Base-by-base conservation (phyloP, 2,888 invertebrate genomes). In the Mesorhabditis sp. region DNA sequence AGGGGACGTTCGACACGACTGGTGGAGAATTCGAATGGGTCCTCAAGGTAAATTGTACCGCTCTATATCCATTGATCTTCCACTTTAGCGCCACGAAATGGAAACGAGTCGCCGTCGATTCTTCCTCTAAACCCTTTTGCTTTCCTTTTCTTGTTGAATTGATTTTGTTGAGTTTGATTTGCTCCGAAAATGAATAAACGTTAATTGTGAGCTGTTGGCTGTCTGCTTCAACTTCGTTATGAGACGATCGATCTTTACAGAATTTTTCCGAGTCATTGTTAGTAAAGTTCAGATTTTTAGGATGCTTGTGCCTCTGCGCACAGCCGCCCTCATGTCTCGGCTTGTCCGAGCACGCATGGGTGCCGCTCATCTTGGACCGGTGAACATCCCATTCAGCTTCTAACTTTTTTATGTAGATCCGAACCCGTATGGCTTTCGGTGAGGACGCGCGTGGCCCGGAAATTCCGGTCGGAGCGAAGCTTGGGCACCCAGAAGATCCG, bases 21-120 rank as follows among this genome's bases (percentile, higher is more conserved):
- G 92, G 91, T 82, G 98, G 97, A 0, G 94, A 98, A 87, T 99
- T 92, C 86, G 93, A 95, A 86, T 99, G 96, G 95, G 92, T 94
- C 77, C 86, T 88, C 64, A 89, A 89, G 87, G 86, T 86, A 28
- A 28, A 28, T 28, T 28, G 28, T 28, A 28, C 28, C 28, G 28
- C 28, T 28, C 28, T 28, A 50, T 50, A 10, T 50, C 13, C 2
- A 13, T 13, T 62, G 62, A 66, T 15, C 13, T 66, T 43, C 13
- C 42, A 44, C 93, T 93, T 74, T 91, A 93, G 87, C 89, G 97
- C 42, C 95, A 96, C 87, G 91, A 92, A 82, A 91, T 97, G 91
- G 96, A 97, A 87, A 92, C 93, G 0, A 93, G 93, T 75, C 90
- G 96, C 84, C 90, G 94, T 86, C 91, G 92, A 85, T 97, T 98